These are phyloP conservation scores for Orius laevigatus DNA, from an alignment of 1,140 invertebrate species.

Conservation along the genomic window DNA sequence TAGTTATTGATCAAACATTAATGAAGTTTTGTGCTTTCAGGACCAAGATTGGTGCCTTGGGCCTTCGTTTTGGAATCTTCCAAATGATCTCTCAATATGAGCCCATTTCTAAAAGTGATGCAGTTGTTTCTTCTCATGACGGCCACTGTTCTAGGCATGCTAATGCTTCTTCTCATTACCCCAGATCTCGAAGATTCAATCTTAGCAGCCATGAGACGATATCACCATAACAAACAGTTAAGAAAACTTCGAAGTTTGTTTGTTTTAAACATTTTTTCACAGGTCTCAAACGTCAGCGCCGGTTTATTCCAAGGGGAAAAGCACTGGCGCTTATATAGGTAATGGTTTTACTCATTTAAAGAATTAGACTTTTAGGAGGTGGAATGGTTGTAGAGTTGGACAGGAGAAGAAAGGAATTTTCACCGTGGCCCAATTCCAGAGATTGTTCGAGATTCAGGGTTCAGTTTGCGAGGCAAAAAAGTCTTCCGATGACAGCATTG, in stretches of 20 bases:
- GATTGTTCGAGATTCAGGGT: conserved; percentile 3
- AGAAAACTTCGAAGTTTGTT: too few relatives aligned
- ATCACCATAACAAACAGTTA: conserved; percentile 8
- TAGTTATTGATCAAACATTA: too few relatives aligned
- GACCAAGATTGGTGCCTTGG: too few relatives aligned
- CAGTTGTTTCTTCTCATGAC: conserved; percentile 21
- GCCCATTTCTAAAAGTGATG: conserved; percentile 20
- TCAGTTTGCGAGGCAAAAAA: not conserved
- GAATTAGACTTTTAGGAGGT: not conserved
- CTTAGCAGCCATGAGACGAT: conserved; percentile 15
- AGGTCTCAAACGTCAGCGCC: too few relatives aligned
- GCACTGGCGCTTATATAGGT: too few relatives aligned
- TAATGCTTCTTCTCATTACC: conserved; percentile 17
- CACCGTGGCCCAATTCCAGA: conserved; percentile 5
- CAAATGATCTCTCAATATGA: conserved; percentile 14
- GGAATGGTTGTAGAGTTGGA: conserved; percentile 7
- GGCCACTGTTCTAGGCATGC: conserved; percentile 19
- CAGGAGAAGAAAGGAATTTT: conserved; percentile 6
- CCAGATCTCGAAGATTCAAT: conserved; percentile 20
- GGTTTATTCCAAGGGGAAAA: too few relatives aligned
- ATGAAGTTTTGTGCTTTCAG: too few relatives aligned
- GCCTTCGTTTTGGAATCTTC: too few relatives aligned
- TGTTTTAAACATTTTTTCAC: too few relatives aligned
- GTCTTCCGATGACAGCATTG: conserved; percentile 34
- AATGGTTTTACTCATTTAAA: not conserved